phyloP scores from a whole-genome alignment of 2,888 invertebrate species.

The Caenorhabditis macrosperma region DNA sequence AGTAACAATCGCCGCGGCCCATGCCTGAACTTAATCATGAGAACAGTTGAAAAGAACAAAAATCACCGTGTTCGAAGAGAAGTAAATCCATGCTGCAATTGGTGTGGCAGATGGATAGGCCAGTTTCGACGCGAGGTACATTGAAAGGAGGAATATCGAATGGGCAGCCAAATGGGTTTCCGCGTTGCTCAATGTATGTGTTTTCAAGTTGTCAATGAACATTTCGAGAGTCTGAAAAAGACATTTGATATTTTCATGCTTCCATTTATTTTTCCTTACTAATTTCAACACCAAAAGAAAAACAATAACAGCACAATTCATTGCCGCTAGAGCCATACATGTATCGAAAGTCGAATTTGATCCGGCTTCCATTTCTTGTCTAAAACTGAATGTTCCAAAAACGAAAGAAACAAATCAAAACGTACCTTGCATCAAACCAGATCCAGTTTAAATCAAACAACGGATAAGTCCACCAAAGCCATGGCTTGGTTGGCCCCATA shows the following conservation, averaged over 20 bases:
- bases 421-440: constrained; percentile 69
- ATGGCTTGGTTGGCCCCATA: constrained; percentile 74
- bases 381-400: neutral
- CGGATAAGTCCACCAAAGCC: constrained; percentile 76
- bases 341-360: constrained; percentile 4
- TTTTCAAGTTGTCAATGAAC: constrained; percentile 5
- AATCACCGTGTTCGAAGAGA: constrained; percentile 53
- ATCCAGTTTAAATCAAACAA: constrained; percentile 72
- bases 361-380: constrained; percentile 39
- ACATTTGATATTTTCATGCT: neutral
- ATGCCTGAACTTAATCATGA: constrained; percentile 23
- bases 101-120: constrained; percentile 49
- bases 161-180: constrained; percentile 49
- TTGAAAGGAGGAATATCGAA: constrained; percentile 27
- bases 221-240: constrained; percentile 21
- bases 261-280: neutral
- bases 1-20: constrained; percentile 24
- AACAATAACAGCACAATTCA: constrained; percentile 11
- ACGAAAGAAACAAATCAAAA: too few species aligned
- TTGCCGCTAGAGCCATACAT: constrained; percentile 5
- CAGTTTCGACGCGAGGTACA: constrained; percentile 38
- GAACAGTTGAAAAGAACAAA: neutral
- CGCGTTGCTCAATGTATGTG: neutral
- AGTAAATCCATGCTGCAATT: constrained; percentile 62
- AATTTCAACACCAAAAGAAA: constrained; percentile 5